These are phyloP conservation scores for Cryptomyrus ogoouensis DNA, from an alignment of 2,113 vertebrate genomes.

Conservation along the genomic window DNA sequence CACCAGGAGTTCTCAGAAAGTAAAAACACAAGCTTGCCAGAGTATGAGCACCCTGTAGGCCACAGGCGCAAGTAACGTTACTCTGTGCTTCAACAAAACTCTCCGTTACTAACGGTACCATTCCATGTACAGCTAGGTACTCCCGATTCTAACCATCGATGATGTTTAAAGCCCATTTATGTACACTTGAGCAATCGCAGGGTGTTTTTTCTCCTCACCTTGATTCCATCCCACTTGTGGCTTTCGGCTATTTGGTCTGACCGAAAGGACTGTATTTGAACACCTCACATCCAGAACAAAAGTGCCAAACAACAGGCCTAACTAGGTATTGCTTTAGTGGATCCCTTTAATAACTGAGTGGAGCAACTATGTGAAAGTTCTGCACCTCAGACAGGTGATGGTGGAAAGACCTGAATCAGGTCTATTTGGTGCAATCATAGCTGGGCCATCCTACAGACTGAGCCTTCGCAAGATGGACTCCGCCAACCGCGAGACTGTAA, in stretches of 20 bases:
- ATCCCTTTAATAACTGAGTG: neutral
- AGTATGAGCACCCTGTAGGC: neutral
- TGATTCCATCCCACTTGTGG: neutral
- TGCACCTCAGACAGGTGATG: neutral
- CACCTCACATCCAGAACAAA: neutral
- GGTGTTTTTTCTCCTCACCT: neutral
- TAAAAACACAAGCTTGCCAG: neutral
- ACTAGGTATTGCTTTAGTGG: neutral
- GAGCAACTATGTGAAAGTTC: neutral
- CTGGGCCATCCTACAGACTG: neutral
- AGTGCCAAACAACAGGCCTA: neutral
- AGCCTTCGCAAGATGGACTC: neutral
- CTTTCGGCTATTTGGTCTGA: neutral
- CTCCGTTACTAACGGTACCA: neutral
- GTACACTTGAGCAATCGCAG: neutral
- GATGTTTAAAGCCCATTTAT: neutral
- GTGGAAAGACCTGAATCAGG: neutral
- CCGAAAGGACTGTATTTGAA: neutral
- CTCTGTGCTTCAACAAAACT: neutral
- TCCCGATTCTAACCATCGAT: neutral
- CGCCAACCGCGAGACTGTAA: neutral
- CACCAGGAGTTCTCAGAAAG: neutral
- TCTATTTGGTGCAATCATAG: neutral
- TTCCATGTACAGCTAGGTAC: no score
- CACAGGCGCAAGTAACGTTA: neutral